phyloP scores from a whole-genome alignment of 2,113 vertebrate genomes.

The Australoheros scitulus region DNA sequence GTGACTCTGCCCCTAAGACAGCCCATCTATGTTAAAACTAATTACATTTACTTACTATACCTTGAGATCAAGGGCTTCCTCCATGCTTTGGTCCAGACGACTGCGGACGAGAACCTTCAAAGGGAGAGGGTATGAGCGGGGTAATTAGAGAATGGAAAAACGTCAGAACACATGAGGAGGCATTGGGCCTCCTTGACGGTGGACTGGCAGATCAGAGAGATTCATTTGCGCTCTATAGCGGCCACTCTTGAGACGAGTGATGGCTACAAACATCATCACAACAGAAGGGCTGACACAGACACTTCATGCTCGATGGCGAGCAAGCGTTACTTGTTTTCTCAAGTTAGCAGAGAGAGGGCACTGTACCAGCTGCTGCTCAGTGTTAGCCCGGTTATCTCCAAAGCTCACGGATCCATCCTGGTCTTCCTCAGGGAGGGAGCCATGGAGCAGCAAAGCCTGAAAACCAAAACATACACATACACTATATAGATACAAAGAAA shows the following conservation, averaged over 20 bases:
- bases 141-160: conserved; percentile 61
- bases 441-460: conserved; percentile 91
- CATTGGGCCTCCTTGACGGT: conserved; percentile 37
- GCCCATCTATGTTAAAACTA: conserved; percentile 44
- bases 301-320: conserved; percentile 38
- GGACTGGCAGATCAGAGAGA: conserved; percentile 61
- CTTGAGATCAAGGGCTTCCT: conserved; percentile 94
- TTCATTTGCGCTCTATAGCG: conserved; percentile 39
- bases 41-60: conserved; percentile 76
- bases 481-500: background rate
- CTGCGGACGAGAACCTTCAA: conserved; percentile 91
- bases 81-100: conserved; percentile 93
- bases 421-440: conserved; percentile 93
- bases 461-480: conserved; percentile 15
- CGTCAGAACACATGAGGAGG: conserved; percentile 52
- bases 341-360: conserved; percentile 43
- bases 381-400: conserved; percentile 83
- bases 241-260: conserved; percentile 26
- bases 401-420: conserved; percentile 87
- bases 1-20: background rate
- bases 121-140: conserved; percentile 42
- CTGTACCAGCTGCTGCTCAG: conserved; percentile 92
- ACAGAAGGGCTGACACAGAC: conserved; percentile 54
- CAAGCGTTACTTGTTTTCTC: conserved; percentile 29
- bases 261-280: conserved; percentile 45